phyloP scores from a whole-genome alignment of 2,888 invertebrate genomes.

The Mesopsocus fuscifrons region DNA sequence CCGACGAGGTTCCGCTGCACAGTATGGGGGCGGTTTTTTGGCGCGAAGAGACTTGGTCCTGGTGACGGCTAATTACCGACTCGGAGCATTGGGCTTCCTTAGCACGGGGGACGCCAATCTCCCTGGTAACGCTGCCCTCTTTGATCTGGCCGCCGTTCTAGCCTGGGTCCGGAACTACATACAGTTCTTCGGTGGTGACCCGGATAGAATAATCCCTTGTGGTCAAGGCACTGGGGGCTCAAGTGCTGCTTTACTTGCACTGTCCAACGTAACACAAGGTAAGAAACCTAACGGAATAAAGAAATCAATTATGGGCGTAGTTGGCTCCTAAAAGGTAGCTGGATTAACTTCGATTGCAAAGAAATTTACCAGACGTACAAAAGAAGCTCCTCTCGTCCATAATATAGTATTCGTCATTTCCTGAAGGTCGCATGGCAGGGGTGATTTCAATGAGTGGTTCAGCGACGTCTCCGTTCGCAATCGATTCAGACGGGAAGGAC shows the following conservation, averaged over 20 bases:
- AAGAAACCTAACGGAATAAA: too few species aligned
- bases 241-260: not conserved
- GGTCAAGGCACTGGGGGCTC: conserved; percentile 7
- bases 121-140: conserved; percentile 44
- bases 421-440: not conserved
- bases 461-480: not conserved
- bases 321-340: too few species aligned
- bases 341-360: too few species aligned
- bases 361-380: too few species aligned
- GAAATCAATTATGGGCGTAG: too few species aligned
- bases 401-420: too few species aligned
- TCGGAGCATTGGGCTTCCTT: conserved; percentile 39
- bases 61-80: conserved; percentile 16
- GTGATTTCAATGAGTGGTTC: not conserved
- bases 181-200: conserved; percentile 10
- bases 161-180: conserved; percentile 14
- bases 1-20: conserved; percentile 4
- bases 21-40: conserved; percentile 10
- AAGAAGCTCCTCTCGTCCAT: too few species aligned
- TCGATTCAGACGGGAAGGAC: not conserved
- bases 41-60: conserved; percentile 13
- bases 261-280: not conserved
- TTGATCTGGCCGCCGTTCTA: conserved; percentile 23
- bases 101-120: conserved; percentile 40
- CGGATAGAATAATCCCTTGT: not conserved